Base-by-base conservation (phyloP, 1,140 invertebrate species). In the Neuroterus valhalla region DNA sequence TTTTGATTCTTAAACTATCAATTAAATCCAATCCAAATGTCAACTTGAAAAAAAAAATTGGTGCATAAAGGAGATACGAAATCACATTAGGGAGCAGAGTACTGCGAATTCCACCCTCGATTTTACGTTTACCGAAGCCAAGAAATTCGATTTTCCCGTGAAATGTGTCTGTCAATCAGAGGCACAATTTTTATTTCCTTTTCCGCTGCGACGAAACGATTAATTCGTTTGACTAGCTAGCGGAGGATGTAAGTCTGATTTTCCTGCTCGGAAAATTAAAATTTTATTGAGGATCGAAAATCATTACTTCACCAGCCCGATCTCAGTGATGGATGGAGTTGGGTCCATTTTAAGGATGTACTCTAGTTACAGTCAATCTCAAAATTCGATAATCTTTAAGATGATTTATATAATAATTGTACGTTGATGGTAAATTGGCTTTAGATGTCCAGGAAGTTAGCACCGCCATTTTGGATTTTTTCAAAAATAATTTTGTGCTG, bases 151-250 rank as follows among this genome's bases (percentile, higher is more conserved):
- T 62, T 62, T 62, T 62, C 55, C 55, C 26, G 3, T 31, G 55
- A 62, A 62, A 62, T 62, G 26, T 62, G 55, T 38, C 55, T 38
- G 55, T 62, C 55, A 62, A 62, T 62, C 26, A 62, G 26, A 5
- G 21, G 6, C 23, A 38, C 4, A 8, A 31, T 62, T 62, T 38
- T 62, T 62, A 5, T 31, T 62, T 31, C n/a, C 55, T 14, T 31
- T 15, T 14, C 23, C 52, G 26, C 21, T 12, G 14, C 55, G 12
- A 62, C 21, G 21, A 62, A 62, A 62, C 55, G 55, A 62, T 62
- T 62, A 62, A 62, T 62, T 62, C 14, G 23, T 38, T 62, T 62
- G 15, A 14, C 55, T 62, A 15, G 23, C 55, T 62, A 15, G 23
- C 15, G 55, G 15, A 62, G 8, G 12, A 62, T n/a, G 23, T 62